These are phyloP conservation scores for Parapsyche elsis DNA, from an alignment of 1,140 invertebrate species.

Conservation along the genomic window DNA sequence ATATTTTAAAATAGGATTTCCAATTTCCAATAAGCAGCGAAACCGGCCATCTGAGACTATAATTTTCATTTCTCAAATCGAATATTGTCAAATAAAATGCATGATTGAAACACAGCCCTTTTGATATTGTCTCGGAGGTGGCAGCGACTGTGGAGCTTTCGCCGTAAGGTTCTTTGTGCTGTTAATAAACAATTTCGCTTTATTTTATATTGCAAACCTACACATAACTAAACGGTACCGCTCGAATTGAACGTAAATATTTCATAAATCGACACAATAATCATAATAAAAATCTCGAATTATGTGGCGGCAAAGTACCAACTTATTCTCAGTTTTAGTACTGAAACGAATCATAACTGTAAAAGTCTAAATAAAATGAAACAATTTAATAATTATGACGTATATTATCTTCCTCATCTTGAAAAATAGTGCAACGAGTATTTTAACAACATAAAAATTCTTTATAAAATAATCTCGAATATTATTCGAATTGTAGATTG, in stretches of 20 bases:
- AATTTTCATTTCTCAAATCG: conserved; percentile 29
- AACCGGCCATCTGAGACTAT: conserved; percentile 20
- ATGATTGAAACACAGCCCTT: conserved; percentile 41
- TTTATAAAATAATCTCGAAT: no score
- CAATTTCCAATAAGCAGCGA: conserved; percentile 42
- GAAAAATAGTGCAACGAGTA: no score
- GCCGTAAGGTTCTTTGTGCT: not conserved
- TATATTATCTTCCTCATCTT: no score
- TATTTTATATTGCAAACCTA: not conserved
- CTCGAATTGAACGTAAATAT: conserved; percentile 16
- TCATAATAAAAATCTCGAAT: conserved; percentile 24
- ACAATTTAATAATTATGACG: no score
- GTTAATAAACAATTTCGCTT: conserved; percentile 43
- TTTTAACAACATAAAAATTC: no score
- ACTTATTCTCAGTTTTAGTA: not conserved
- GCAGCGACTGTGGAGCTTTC: not conserved
- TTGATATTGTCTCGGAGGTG: not conserved
- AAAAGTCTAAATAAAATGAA: no score
- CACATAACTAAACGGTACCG: no score
- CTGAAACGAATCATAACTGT: no score
- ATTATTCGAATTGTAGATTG: no score
- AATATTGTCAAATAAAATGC: conserved; percentile 42
- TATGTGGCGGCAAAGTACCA: not conserved
- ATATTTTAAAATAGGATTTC: conserved; percentile 30
- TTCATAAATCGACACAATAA: conserved; percentile 20